These are phyloP conservation scores for Siderastrea radians DNA, from an alignment of 92 coral and sea anemone species.

Conservation along the genomic window DNA sequence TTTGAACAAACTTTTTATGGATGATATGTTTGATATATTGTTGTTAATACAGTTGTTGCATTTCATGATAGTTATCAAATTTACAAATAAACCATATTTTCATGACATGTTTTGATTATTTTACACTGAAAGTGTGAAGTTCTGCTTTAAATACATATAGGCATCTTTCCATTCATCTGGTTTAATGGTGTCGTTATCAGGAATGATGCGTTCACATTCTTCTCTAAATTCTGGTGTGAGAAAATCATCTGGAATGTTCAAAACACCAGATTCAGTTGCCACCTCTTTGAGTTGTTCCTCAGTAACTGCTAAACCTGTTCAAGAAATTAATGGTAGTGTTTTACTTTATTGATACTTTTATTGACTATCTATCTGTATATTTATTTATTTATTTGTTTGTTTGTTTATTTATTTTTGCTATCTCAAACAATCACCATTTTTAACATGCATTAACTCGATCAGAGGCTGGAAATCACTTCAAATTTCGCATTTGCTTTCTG, in stretches of 20 bases:
- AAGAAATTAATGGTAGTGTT: slow-evolving; percentile 7
- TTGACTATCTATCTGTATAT: neutral
- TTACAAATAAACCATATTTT: slow-evolving; percentile 14
- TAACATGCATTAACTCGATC: slow-evolving; percentile 11
- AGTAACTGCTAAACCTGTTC: slow-evolving; percentile 14
- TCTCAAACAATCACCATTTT: slow-evolving; percentile 1
- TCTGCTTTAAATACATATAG: slow-evolving; percentile 10
- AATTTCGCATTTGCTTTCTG: slow-evolving; percentile 12
- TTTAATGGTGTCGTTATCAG: slow-evolving; percentile 59
- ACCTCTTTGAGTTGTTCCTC: slow-evolving; percentile 68
- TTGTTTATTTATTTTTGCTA: neutral
- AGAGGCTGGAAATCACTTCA: slow-evolving; percentile 8
- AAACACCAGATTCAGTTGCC: slow-evolving; percentile 45
- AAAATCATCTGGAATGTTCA: slow-evolving; percentile 42
- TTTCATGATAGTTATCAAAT: slow-evolving; percentile 19
- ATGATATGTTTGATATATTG: slow-evolving; percentile 8
- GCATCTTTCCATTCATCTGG: slow-evolving; percentile 68
- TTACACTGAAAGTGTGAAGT: slow-evolving; percentile 27
- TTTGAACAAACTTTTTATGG: slow-evolving; percentile 8
- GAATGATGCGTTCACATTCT: slow-evolving; percentile 65
- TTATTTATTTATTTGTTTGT: no score
- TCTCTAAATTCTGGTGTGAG: slow-evolving; percentile 63
- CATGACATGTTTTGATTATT: slow-evolving; percentile 13
- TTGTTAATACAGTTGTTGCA: slow-evolving; percentile 15
- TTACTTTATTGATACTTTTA: slow-evolving; percentile 7